Evolutionary conservation across 2,888 invertebrate genomes (phyloP), one percentile per base, ranked within the genome.

Genomic region (Arctia plantaginis): DNA sequence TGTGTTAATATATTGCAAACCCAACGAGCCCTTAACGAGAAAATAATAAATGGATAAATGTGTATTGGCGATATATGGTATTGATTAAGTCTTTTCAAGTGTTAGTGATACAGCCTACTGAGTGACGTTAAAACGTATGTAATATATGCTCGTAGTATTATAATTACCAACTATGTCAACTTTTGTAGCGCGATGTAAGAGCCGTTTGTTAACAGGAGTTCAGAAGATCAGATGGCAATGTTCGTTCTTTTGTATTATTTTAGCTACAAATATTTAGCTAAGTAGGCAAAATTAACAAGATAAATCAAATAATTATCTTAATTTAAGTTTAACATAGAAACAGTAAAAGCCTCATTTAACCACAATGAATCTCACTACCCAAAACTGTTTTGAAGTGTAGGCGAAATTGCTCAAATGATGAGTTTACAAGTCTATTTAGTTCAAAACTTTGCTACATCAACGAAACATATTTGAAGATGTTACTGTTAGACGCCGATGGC

Each of bases 401-500:
- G 91, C 83, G 88, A 85, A 74, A 85, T 83, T 55, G 79, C 87
- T 85, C 87, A 90, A 90, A 86, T 81, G 73, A 70, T 77, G 84
- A 82, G 78, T 80, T 83, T 77, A 80, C 82, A 81, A 81, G 80
- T 84, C 66, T 80, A 82, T 85, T 88, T 86, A 81, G 86, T 83
- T 84, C 81, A 83, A 84, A 81, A 83, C 81, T 76, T 82, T 84
- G 80, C 84, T 83, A 86, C 83, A 79, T 79, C 80, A 79, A 82
- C 78, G 86, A 85, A 87, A 82, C 82, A 30, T 84, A 80, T 85
- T 90, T 88, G 89, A 86, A 86, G 82, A 82, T 80, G 82, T 87
- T 86, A 83, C 76, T 84, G 78, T 41, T 79, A 86, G 88, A 73
- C 78, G 90, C 88, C 81, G 79, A 71, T 85, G 88, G 88, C 90